Evolutionary conservation across 2,113 vertebrate species (phyloP).

Genomic region (Hippocampus mohnikei): DNA sequence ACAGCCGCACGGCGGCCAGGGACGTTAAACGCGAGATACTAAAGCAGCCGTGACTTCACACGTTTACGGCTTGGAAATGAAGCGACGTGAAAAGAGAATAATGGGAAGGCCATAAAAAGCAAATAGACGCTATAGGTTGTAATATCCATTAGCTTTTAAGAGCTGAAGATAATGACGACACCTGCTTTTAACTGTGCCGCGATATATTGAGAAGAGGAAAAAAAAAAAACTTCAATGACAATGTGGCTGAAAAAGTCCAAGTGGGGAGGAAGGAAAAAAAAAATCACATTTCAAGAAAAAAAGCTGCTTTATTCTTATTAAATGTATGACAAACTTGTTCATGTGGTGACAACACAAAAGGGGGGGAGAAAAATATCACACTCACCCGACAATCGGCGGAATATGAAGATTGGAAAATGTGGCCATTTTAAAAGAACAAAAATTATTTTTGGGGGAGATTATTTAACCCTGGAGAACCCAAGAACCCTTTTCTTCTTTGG

Average conservation of each 20-base stretch:
- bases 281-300: slow-evolving; percentile 3
- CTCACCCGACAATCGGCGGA: too few relatives aligned
- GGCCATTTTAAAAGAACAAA: too few relatives aligned
- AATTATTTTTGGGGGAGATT: too few relatives aligned
- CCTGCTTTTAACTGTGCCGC: slow-evolving; percentile 30
- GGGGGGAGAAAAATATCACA: background rate
- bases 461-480: too few relatives aligned
- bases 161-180: slow-evolving; percentile 31
- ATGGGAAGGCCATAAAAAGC: slow-evolving; percentile 29
- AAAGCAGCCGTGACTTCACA: slow-evolving; percentile 12
- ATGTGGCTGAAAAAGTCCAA: background rate
- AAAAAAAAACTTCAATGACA: slow-evolving; percentile 14
- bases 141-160: slow-evolving; percentile 52
- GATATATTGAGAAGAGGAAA: slow-evolving; percentile 1
- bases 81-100: slow-evolving; percentile 25
- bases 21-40: background rate
- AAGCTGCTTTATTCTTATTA: background rate
- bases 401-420: too few relatives aligned
- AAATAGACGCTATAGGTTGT: slow-evolving; percentile 14
- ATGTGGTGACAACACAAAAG: background rate
- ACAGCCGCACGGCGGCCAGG: background rate
- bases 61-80: slow-evolving; percentile 27
- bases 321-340: too few relatives aligned
- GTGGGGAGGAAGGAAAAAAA: too few relatives aligned
- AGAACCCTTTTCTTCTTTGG: too few relatives aligned